Conservation (phyloP, 2,888 invertebrate species). For the Drosophila affinis region DNA sequence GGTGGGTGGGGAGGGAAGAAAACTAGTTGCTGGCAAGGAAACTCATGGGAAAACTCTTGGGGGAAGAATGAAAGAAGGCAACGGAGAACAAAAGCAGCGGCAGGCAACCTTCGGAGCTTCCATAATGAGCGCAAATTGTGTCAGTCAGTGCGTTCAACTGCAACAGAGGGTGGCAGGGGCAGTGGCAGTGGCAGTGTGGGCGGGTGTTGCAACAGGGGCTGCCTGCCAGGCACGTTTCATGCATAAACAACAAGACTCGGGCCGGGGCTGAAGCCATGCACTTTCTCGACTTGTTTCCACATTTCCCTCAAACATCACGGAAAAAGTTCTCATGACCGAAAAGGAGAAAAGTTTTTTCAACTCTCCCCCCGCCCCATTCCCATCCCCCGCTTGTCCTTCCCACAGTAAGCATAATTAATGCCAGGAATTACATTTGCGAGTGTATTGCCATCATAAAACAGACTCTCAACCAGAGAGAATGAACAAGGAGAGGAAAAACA, state of each 20-base stretch:
- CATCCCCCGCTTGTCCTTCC: not conserved
- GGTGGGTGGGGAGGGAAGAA: not conserved
- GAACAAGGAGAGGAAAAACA: too few relatives aligned
- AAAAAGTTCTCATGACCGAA: slow-evolving; percentile 24
- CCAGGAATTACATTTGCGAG: slow-evolving; percentile 23
- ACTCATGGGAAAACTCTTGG: slow-evolving; percentile 11
- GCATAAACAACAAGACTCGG: slow-evolving; percentile 62
- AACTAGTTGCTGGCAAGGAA: slow-evolving; percentile 20
- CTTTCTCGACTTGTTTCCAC: slow-evolving; percentile 19
- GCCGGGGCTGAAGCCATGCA: slow-evolving; percentile 31
- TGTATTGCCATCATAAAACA: slow-evolving; percentile 29
- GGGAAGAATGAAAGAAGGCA: slow-evolving; percentile 18
- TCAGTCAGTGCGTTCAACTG: slow-evolving; percentile 57
- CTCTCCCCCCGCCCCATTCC: not conserved
- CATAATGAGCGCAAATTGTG: slow-evolving; percentile 74
- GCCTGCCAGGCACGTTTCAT: slow-evolving; percentile 42
- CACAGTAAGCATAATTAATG: slow-evolving; percentile 43
- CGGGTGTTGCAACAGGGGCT: not conserved
- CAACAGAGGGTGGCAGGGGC: slow-evolving; percentile 1
- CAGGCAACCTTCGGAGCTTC: slow-evolving; percentile 57
- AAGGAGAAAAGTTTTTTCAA: slow-evolving; percentile 15
- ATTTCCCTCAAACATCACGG: slow-evolving; percentile 23
- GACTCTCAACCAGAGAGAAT: not conserved
- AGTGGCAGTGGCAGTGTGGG: not conserved
- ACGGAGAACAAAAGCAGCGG: slow-evolving; percentile 29